Evolutionary conservation across 2,888 invertebrate species (phyloP), one percentile per base, ranked within the genome.

Genomic region (Coelinius sp.): DNA sequence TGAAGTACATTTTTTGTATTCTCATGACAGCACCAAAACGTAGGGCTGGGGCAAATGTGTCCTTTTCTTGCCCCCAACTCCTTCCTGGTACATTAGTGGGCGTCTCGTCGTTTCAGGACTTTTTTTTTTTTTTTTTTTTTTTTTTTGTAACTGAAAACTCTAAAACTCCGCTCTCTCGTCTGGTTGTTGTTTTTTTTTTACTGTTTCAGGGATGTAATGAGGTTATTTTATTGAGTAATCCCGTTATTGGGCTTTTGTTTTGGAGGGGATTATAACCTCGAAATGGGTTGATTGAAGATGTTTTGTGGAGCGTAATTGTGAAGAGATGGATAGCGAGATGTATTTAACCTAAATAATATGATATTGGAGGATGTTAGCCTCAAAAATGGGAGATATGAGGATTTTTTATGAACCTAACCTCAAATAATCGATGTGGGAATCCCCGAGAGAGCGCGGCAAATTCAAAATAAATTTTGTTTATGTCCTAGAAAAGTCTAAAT

Each of bases 221-320:
- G 82, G 81, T 86, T 85, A 86, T 85, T 86, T 86, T 84, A 86
- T 86, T 86, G 85, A 85, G 84, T 83, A 85, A 85, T 81, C 82
- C 83, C 83, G 79, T 38, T 17, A 7, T 24, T 17, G 20, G 10
- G 24, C 24, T 6, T 2, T 52, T 10, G 20, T 24, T 52, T 17
- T 22, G n/a, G 35, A 3, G 35, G 35, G 35, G 8, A 10, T 6
- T 35, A 7, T 35, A 35, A 35, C 35, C 35, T 35, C 35, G 10
- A 35, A 35, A 35, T 6, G 1, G 35, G 3, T 27, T 3, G 7
- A 27, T 27, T 27, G 7, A 27, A 1, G 35, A 35, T 35, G 10
- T 3, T 35, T 35, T 10, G 8, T 35, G n/a, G n/a, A n/a, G n/a
- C n/a, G n/a, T n/a, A n/a, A n/a, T n/a, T n/a, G n/a, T n/a, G n/a